Evolutionary conservation across 2,888 invertebrate species (phyloP), one percentile per base, ranked within the genome.

Genomic region (Synanthedon formicaeformis): DNA sequence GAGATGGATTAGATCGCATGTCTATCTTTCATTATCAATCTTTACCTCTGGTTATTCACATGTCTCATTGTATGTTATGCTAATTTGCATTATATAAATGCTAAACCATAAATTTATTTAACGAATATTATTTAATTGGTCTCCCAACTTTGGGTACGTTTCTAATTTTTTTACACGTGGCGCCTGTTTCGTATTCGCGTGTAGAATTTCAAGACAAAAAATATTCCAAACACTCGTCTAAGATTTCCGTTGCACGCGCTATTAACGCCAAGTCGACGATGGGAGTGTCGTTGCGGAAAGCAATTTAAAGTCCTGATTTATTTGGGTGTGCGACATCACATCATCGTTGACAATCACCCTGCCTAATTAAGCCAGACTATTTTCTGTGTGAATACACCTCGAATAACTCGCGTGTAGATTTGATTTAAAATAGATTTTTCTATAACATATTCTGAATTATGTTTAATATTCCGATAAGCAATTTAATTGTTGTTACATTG

Each of bases 171-270:
- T 72, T 57, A 59, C 55, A 65, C 66, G 67, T 79, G 82, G 82
- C 79, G 78, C 78, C 78, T 76, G 70, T 66, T 64, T 64, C 61
- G 67, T 69, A 71, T 66, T 69, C 62, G 61, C 58, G 68, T 64
- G 69, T 81, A 68, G 65, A 70, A 72, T 83, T 81, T 74, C 81
- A 73, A 55, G 64, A 68, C 71, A 77, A 85, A 84, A 84, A 82
- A 77, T 66, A 2, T 73, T 66, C 69, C 65, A 74, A 78, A 76
- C 73, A 78, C 73, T 74, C 74, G 77, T 76, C 75, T 78, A 76
- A 75, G 66, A 77, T 83, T 80, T 79, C 79, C 76, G 77, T 74
- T 85, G 81, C 84, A 86, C 83, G 86, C 83, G 82, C 84, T 80
- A 86, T 86, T 86, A 84, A 83, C 81, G 78, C 76, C 74, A 73